These are phyloP conservation scores for Salpingus planirostris DNA, from an alignment of 2,888 invertebrate genomes.

Conservation along the genomic window DNA sequence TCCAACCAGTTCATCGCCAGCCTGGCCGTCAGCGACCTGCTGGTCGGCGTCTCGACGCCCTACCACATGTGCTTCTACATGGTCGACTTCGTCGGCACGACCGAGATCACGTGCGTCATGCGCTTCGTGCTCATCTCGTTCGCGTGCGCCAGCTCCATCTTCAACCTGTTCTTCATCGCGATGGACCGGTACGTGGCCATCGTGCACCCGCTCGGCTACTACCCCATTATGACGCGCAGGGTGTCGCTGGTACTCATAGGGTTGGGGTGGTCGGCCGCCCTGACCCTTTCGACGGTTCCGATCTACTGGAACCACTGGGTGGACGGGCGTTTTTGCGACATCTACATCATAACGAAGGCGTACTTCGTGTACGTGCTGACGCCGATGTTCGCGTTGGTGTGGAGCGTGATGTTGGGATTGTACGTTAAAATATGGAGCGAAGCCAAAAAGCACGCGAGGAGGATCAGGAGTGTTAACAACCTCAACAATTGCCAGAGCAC, in stretches of 20 bases:
- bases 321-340: conserved; percentile 49
- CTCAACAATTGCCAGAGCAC: conserved; percentile 36
- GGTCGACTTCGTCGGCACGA: conserved; percentile 48
- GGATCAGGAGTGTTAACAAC: conserved; percentile 54
- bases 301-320: conserved; percentile 73
- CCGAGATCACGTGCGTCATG: conserved; percentile 57
- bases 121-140: conserved; percentile 66
- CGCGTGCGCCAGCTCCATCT: conserved; percentile 70
- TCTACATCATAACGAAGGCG: conserved; percentile 48
- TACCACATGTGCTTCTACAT: conserved; percentile 72
- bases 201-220: conserved; percentile 69
- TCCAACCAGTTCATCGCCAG: conserved; percentile 74
- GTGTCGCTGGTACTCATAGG: conserved; percentile 55
- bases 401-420: conserved; percentile 65
- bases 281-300: conserved; percentile 59
- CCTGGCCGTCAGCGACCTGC: conserved; percentile 67
- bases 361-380: conserved; percentile 48
- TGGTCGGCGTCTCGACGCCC: conserved; percentile 68
- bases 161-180: conserved; percentile 70
- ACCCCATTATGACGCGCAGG: conserved; percentile 63
- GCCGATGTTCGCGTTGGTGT: conserved; percentile 64
- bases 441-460: conserved; percentile 61
- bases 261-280: conserved; percentile 58
- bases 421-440: conserved; percentile 74
- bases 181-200: conserved; percentile 73